Base-by-base conservation (phyloP, 1,140 invertebrate genomes). In the Eueides isabella region DNA sequence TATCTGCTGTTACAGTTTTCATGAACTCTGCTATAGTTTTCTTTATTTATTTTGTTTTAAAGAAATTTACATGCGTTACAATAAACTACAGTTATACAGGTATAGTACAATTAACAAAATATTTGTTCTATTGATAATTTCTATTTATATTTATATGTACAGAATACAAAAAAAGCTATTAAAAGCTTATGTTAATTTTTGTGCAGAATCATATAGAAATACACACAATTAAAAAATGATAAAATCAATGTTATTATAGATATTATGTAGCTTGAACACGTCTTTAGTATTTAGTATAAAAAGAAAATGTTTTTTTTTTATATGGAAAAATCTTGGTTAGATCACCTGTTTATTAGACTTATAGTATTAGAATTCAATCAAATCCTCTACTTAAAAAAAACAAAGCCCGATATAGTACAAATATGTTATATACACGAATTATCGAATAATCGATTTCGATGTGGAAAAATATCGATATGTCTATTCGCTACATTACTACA, bases 401-500 rank as follows among this genome's bases (percentile, higher is more conserved):
- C 48, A 55, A 55, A 55, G 48, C 48, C 48, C 23, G 19, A 55
- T 44, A 44, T 44, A 19, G 23, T 44, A 44, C 41, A 55, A 12
- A 55, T 26, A 55, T 11, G 26, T 1, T 23, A 55, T 55, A 11
- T 55, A 55, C 48, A 55, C 9, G 48, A 55, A 55, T 55, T 11
- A 23, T 26, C 48, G 35, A 55, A 55, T 55, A 55, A 55, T 12
- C 23, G 48, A 26, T 55, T 55, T 26, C 48, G 23, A 55, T 26
- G 48, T 55, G 29, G 19, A 69, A 69, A 35, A 61, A 23, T 69
- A 69, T 69, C 67, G 67, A 69, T 69, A 69, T 69, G 67, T 69
- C 67, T 69, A 61, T 61, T 69, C 48, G 23, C 67, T 33, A 69
- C 48, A 69, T 67, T 26, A 26, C 67, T 61, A 69, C 48, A 33